These are phyloP conservation scores for Pollimyrus isidori DNA, from an alignment of 2,113 vertebrate species.

Conservation along the genomic window DNA sequence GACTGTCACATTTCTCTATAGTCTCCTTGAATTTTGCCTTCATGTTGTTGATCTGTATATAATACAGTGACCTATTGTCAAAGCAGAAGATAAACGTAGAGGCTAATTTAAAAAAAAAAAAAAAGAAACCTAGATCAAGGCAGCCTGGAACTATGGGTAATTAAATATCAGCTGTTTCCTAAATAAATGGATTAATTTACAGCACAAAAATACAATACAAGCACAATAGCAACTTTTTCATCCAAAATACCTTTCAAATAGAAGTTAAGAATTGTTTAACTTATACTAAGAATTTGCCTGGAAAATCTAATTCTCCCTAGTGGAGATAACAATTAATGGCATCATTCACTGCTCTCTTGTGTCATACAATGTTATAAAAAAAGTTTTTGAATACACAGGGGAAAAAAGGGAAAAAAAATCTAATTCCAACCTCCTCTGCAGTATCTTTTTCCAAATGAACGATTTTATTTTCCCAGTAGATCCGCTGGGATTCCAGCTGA, in stretches of 20 bases:
- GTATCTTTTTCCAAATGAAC: constrained; percentile 94
- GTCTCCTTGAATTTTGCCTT: constrained; percentile 98
- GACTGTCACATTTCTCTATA: constrained; percentile 89
- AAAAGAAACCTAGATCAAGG: neutral
- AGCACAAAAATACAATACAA: neutral
- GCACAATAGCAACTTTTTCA: neutral
- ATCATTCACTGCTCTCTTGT: neutral
- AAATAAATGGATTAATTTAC: neutral
- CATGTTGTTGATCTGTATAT: constrained; percentile 90
- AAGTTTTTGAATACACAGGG: neutral
- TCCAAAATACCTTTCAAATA: neutral
- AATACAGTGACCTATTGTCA: constrained; percentile 35
- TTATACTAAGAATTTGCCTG: neutral
- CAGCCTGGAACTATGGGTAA: neutral
- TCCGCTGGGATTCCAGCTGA: constrained; percentile 92
- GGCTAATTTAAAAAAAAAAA: neutral
- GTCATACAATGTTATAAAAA: neutral
- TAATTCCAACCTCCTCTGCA: constrained; percentile 76
- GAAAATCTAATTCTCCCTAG: neutral
- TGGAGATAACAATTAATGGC: neutral
- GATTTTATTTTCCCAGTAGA: constrained; percentile 99
- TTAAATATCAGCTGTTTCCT: neutral
- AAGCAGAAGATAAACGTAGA: neutral
- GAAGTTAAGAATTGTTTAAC: neutral
- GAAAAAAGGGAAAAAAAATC: neutral